A percentile compares a stretch with the other conserved stretches of the same genome.
Evolutionary conservation across 2,113 vertebrate species (phyloP).

Genomic region (Microcebus ravelobensis): DNA sequence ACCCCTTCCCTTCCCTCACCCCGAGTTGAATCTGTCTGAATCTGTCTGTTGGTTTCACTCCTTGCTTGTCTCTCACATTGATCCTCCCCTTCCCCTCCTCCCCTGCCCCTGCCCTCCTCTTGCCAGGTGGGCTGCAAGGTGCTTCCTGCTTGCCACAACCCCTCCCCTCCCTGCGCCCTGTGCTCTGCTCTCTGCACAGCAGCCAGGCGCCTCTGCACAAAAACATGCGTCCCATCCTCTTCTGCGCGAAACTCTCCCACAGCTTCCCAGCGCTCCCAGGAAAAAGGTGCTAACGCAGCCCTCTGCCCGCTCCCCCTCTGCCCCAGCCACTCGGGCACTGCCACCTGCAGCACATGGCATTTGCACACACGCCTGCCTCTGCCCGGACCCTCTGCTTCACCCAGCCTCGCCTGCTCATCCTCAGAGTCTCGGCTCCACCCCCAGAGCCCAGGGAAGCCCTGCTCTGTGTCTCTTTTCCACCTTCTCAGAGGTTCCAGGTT

Average conservation of each 20-base stretch:
- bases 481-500: neutral
- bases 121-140: neutral
- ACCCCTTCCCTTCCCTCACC: neutral
- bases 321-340: neutral
- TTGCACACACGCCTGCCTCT: neutral
- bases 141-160: too few relatives aligned
- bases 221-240: neutral
- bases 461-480: neutral
- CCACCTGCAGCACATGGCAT: neutral
- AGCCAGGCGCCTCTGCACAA: neutral
- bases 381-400: neutral
- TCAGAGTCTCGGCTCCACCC: neutral
- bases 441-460: neutral
- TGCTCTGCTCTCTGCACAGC: neutral
- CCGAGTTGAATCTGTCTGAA: neutral
- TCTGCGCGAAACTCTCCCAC: neutral
- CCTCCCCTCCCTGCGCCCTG: neutral
- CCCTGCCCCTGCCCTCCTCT: too few relatives aligned
- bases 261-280: neutral
- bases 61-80: neutral
- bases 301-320: neutral
- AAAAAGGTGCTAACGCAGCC: neutral
- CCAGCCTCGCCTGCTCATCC: neutral
- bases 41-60: too few relatives aligned
- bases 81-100: neutral